Conservation (phyloP, 2,113 vertebrate genomes). For the Chaetops frenatus region DNA sequence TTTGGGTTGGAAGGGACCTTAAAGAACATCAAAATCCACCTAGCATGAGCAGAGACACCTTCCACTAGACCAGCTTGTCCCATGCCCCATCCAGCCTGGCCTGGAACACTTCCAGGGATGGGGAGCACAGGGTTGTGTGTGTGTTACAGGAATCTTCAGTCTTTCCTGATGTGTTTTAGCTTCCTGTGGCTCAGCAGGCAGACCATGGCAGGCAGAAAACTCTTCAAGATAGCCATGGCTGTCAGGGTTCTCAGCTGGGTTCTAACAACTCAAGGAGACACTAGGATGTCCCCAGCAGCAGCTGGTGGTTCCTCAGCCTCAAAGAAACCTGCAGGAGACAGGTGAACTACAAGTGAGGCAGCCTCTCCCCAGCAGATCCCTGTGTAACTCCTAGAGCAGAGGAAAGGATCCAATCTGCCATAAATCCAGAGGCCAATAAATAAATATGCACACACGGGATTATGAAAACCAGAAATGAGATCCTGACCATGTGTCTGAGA, state of each 20-base stretch:
- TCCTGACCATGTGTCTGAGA: neutral
- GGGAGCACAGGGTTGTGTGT: neutral
- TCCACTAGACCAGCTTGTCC: neutral
- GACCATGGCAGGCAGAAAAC: neutral
- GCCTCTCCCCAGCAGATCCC: neutral
- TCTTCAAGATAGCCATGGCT: neutral
- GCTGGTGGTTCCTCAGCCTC: neutral
- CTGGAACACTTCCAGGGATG: neutral
- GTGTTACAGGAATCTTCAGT: neutral
- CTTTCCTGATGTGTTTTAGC: neutral
- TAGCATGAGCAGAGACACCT: neutral
- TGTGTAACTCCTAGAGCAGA: neutral
- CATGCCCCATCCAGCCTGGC: neutral
- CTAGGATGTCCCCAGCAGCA: neutral
- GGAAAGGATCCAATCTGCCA: neutral
- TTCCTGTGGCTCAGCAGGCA: neutral
- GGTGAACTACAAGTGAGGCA: fast-evolving
- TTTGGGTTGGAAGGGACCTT: neutral
- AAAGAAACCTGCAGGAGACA: neutral
- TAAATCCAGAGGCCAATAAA: neutral
- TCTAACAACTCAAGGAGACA: neutral
- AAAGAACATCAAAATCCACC: neutral
- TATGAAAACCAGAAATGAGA: neutral
- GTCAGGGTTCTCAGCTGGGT: neutral
- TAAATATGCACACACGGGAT: neutral